Evolutionary conservation across 2,888 invertebrate species (phyloP).

Genomic region (Orthonychiurus folsomi): DNA sequence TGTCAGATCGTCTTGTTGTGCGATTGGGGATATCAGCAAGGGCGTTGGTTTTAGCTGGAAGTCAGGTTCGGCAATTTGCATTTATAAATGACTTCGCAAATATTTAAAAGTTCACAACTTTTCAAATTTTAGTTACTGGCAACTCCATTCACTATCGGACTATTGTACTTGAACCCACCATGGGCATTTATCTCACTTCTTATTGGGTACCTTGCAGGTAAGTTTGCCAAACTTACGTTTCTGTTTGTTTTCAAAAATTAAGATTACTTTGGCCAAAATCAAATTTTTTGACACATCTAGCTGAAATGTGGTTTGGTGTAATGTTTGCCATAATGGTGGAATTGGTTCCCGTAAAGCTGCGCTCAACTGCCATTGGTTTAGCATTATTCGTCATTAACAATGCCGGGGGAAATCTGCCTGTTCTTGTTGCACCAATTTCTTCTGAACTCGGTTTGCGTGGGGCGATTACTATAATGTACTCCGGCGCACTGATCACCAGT

Average conservation of each 20-base stretch:
- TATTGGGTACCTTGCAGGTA: conserved; percentile 79
- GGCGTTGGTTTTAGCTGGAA: conserved; percentile 67
- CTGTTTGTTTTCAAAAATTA: no score
- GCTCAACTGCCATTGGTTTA: conserved; percentile 76
- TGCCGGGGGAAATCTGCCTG: conserved; percentile 80
- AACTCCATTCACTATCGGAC: conserved; percentile 76
- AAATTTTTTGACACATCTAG: conserved; percentile 46
- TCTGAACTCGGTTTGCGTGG: conserved; percentile 72
- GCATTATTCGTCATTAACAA: conserved; percentile 90
- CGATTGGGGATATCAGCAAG: conserved; percentile 76
- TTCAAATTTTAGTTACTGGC: conserved; percentile 55
- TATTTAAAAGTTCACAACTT: not conserved
- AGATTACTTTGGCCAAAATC: not conserved
- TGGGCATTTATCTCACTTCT: conserved; percentile 81
- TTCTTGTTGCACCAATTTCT: conserved; percentile 74
- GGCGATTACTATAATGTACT: conserved; percentile 77
- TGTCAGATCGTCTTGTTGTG: conserved; percentile 77
- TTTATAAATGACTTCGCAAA: not conserved
- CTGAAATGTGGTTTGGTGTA: conserved; percentile 92
- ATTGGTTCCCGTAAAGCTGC: conserved; percentile 69
- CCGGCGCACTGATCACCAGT: conserved; percentile 78
- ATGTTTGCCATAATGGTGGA: conserved; percentile 82
- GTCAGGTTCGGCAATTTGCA: conserved; percentile 48
- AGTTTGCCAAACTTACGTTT: no score
- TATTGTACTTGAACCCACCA: conserved; percentile 68